Evolutionary conservation across 2,888 invertebrate species (phyloP).

Genomic region (Rugalucina vietnamica): DNA sequence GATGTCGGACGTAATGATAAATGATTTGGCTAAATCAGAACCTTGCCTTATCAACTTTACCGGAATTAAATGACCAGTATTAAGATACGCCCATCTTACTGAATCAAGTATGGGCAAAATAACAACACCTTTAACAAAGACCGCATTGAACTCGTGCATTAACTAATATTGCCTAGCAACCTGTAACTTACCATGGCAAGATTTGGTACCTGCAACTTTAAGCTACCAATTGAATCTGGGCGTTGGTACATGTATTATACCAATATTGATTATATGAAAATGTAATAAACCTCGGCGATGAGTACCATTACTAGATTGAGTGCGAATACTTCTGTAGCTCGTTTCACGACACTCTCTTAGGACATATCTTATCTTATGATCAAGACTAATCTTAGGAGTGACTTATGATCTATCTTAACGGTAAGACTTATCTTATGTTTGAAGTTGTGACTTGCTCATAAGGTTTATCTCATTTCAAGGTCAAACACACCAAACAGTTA

Average conservation of each 20-base stretch:
- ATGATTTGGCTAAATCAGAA: constrained; percentile 14
- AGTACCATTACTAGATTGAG: too few relatives aligned
- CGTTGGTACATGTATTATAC: background rate
- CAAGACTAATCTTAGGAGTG: too few relatives aligned
- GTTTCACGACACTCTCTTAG: too few relatives aligned
- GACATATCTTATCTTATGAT: too few relatives aligned
- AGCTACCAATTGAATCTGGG: background rate
- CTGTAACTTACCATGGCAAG: background rate
- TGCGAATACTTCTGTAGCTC: too few relatives aligned
- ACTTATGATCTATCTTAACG: too few relatives aligned
- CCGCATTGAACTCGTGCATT: background rate
- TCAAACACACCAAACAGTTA: too few relatives aligned
- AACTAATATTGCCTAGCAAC: background rate
- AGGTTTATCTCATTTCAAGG: too few relatives aligned
- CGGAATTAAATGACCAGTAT: background rate
- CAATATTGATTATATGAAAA: background rate
- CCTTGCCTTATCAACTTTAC: background rate
- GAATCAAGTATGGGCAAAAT: background rate
- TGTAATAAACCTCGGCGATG: too few relatives aligned
- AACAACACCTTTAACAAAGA: background rate
- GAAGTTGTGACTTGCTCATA: too few relatives aligned
- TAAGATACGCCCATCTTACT: background rate
- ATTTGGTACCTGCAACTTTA: background rate
- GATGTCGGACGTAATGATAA: background rate
- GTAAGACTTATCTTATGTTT: too few relatives aligned